phyloP scores from a whole-genome alignment of 2,113 vertebrate species.

The Myxocyprinus asiaticus region DNA sequence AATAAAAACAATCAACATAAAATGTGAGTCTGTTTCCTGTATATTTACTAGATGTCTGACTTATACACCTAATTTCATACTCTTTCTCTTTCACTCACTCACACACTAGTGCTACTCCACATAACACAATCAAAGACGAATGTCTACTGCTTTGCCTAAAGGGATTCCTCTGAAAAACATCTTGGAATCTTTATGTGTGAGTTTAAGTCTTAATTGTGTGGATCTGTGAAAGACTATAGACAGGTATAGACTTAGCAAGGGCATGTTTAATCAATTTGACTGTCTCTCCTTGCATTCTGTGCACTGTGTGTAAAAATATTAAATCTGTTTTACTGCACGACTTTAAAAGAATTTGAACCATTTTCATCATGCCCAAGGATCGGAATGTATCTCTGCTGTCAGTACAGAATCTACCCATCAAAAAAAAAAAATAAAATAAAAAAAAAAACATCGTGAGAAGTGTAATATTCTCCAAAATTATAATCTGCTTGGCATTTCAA shows the following conservation, averaged over 20 bases:
- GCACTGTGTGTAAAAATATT: constrained; percentile 53
- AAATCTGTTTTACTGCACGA: not conserved
- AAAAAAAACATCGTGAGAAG: not conserved
- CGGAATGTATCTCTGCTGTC: not conserved
- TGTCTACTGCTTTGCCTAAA: constrained; percentile 59
- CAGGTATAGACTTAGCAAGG: constrained; percentile 67
- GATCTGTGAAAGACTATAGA: constrained; percentile 69
- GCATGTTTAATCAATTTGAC: constrained; percentile 69
- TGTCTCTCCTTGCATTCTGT: constrained; percentile 57
- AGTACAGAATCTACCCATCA: not conserved
- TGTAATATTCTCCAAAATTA: not conserved
- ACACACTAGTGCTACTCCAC: constrained; percentile 1
- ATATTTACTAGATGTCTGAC: constrained; percentile 38
- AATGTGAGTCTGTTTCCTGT: constrained; percentile 40
- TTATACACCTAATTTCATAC: constrained; percentile 23
- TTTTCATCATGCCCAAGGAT: not conserved
- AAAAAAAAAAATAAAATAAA: not conserved
- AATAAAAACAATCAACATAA: constrained; percentile 57
- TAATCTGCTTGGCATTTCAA: not conserved
- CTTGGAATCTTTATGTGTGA: constrained; percentile 65
- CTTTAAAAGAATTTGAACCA: not conserved
- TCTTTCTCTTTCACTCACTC: constrained; percentile 23
- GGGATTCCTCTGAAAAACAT: constrained; percentile 65
- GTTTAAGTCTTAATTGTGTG: constrained; percentile 71
- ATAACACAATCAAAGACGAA: constrained; percentile 63